Evolutionary conservation across 1,140 invertebrate genomes (phyloP).

Genomic region (Ostrea edulis): DNA sequence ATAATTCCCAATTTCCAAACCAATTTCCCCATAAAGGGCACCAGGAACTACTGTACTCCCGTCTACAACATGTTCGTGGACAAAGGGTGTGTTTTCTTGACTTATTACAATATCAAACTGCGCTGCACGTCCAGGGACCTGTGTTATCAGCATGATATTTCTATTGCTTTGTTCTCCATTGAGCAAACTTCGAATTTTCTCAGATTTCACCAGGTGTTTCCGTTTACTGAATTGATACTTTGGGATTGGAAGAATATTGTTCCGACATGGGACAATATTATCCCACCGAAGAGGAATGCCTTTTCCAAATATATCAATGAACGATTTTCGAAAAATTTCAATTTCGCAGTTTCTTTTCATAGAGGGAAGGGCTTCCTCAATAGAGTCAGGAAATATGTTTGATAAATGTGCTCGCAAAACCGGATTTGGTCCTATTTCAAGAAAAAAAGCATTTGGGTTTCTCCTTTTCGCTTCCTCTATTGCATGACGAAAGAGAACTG

Average conservation of each 20-base stretch:
- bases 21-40: conserved; percentile 52
- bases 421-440: conserved; percentile 69
- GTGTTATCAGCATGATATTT: not conserved
- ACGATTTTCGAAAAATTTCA: not conserved
- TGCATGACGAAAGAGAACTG: conserved; percentile 54
- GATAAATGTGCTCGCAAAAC: conserved; percentile 58
- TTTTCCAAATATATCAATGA: conserved; percentile 45
- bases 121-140: not conserved
- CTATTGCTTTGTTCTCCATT: not conserved
- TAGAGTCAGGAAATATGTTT: conserved; percentile 46
- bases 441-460: conserved; percentile 58
- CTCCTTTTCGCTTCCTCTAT: conserved; percentile 1
- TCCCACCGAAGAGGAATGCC: conserved; percentile 47
- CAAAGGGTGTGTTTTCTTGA: conserved; percentile 40
- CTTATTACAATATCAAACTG: not conserved
- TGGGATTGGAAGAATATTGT: not conserved
- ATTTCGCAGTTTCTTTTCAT: conserved; percentile 61
- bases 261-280: conserved; percentile 32
- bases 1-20: conserved; percentile 38
- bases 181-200: not conserved
- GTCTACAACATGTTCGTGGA: conserved; percentile 53
- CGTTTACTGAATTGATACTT: conserved; percentile 10
- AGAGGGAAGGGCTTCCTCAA: conserved; percentile 56
- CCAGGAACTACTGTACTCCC: conserved; percentile 45
- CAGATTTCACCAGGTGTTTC: not conserved